phyloP scores from a whole-genome alignment of 2,113 vertebrate species.

The Neopipo cinnamomea region DNA sequence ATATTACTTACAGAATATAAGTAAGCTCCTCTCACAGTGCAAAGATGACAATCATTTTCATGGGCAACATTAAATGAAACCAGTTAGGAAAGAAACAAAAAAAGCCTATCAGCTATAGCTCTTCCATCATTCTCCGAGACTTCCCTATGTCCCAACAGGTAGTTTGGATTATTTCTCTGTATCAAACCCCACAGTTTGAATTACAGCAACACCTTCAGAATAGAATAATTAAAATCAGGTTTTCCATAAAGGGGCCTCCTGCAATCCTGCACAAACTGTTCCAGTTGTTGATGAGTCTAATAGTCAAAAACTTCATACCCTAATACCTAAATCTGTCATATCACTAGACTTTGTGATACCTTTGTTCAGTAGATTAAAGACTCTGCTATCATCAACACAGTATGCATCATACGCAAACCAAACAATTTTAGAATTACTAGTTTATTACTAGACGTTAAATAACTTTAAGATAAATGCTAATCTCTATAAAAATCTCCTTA shows the following conservation, averaged over 20 bases:
- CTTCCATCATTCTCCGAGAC: background rate
- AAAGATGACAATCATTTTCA: background rate
- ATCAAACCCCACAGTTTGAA: background rate
- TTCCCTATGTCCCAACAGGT: background rate
- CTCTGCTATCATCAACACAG: background rate
- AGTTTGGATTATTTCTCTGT: background rate
- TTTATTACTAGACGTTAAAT: background rate
- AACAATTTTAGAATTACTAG: background rate
- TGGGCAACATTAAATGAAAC: background rate
- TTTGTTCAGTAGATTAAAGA: background rate
- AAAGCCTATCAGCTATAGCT: background rate
- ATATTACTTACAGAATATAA: background rate
- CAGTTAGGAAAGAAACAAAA: background rate
- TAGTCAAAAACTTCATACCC: background rate
- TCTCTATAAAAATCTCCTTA: background rate
- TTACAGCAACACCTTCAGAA: background rate
- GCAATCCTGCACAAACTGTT: background rate
- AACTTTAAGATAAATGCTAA: background rate
- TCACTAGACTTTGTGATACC: background rate
- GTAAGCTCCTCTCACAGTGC: background rate
- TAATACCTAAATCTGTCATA: background rate
- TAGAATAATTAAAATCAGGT: background rate
- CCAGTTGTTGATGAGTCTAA: background rate
- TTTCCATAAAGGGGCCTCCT: background rate
- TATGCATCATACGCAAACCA: background rate